Percentiles rank a stretch among this genome's conserved stretches.
Conservation (phyloP, 2,113 vertebrate genomes). For the Psilopogon haemacephalus region DNA sequence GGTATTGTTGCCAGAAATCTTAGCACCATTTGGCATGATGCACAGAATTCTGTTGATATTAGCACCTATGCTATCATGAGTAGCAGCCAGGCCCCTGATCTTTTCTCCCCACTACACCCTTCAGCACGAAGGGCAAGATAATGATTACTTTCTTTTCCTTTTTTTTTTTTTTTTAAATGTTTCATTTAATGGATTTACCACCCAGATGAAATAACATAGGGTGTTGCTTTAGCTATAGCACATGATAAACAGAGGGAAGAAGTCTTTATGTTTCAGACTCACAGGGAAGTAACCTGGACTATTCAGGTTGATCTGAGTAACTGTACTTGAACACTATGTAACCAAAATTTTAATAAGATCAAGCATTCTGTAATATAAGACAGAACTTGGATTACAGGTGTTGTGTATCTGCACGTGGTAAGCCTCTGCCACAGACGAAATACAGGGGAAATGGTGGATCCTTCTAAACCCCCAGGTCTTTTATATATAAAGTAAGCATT, state of each 20-base stretch:
- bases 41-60: not conserved
- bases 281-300: not conserved
- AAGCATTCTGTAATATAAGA: not conserved
- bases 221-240: not conserved
- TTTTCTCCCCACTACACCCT: not conserved
- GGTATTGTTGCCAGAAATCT: not conserved
- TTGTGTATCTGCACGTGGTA: not conserved
- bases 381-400: not conserved
- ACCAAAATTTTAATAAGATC: not conserved
- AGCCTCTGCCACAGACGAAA: not conserved
- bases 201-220: not conserved
- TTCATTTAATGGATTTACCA: not conserved
- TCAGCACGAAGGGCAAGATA: not conserved
- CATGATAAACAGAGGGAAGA: not conserved
- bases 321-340: not conserved
- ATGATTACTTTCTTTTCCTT: not conserved
- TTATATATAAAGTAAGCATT: not conserved
- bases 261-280: not conserved
- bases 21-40: not conserved
- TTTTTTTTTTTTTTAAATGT: not conserved
- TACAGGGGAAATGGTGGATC: no score
- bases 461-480: not conserved
- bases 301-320: not conserved
- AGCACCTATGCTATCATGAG: not conserved
- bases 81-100: not conserved